Evolutionary conservation across 2,113 vertebrate genomes (phyloP).

Genomic region (Tinamus guttatus): DNA sequence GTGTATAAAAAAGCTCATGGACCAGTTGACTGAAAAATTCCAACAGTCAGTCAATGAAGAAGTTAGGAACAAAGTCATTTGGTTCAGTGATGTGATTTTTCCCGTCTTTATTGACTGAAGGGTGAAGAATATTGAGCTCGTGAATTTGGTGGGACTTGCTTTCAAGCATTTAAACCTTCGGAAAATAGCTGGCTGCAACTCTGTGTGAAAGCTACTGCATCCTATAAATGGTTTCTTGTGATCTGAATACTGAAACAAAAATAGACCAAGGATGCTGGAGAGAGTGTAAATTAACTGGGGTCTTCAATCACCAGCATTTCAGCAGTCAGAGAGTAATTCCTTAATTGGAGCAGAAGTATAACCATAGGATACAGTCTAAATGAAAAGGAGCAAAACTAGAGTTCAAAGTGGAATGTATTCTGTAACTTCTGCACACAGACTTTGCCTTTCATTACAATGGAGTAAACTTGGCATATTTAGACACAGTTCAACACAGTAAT

Average conservation of each 20-base stretch:
- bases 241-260: conserved; percentile 31
- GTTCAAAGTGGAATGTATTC: not conserved
- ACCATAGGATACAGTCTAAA: not conserved
- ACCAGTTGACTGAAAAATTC: not conserved
- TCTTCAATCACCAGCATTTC: not conserved
- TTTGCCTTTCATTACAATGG: not conserved
- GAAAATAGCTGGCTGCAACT: not conserved
- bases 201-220: not conserved
- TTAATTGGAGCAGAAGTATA: not conserved
- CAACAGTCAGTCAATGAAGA: not conserved
- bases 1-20: not conserved
- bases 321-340: not conserved
- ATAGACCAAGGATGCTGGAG: not conserved
- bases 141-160: not conserved
- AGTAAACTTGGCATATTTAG: not conserved
- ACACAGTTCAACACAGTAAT: not conserved
- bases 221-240: not conserved
- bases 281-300: not conserved
- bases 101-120: not conserved
- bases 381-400: not conserved
- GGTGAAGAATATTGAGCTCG: not conserved
- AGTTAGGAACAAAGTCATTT: not conserved
- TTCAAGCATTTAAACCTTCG: conserved; percentile 1
- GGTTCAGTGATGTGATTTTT: not conserved
- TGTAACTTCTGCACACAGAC: not conserved